phyloP scores from a whole-genome alignment of 2,797 vertebrate species.

The Eulemur rubriventer region DNA sequence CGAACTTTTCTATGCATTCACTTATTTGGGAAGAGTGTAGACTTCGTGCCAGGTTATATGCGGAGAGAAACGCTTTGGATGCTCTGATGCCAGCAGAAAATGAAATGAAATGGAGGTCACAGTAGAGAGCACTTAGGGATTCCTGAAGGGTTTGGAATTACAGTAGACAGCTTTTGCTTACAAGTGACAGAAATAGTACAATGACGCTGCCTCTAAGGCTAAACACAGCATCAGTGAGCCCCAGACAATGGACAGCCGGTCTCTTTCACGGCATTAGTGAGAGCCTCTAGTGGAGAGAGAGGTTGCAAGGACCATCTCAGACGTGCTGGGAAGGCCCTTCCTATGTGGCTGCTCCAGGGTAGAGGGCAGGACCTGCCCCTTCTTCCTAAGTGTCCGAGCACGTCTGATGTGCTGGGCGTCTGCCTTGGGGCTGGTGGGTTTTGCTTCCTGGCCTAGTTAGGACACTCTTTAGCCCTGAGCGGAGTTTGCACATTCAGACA shows the following conservation, averaged over 20 bases:
- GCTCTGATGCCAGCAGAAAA: not conserved
- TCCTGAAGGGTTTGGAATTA: fast-evolving
- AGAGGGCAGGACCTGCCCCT: not conserved
- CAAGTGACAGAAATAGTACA: not conserved
- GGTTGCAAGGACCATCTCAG: too few relatives aligned
- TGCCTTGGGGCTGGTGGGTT: not conserved
- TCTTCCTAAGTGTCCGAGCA: not conserved
- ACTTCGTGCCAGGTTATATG: fast-evolving
- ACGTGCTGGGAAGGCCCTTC: fast-evolving
- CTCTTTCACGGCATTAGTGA: not conserved
- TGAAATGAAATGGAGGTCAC: fast-evolving
- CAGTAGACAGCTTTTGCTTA: not conserved
- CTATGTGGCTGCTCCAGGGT: fast-evolving
- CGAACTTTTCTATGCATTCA: fast-evolving
- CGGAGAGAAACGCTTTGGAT: fast-evolving
- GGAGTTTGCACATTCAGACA: not conserved
- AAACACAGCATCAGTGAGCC: not conserved
- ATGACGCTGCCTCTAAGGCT: fast-evolving
- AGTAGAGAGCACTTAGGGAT: not conserved
- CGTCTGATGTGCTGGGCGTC: not conserved
- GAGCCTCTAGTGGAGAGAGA: not conserved
- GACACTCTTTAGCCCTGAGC: not conserved
- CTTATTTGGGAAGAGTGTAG: not conserved
- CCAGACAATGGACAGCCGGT: fast-evolving
- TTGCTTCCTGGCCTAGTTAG: not conserved